Evolutionary conservation across 2,888 invertebrate species (phyloP).

Genomic region (Scelioninae gen. 1): DNA sequence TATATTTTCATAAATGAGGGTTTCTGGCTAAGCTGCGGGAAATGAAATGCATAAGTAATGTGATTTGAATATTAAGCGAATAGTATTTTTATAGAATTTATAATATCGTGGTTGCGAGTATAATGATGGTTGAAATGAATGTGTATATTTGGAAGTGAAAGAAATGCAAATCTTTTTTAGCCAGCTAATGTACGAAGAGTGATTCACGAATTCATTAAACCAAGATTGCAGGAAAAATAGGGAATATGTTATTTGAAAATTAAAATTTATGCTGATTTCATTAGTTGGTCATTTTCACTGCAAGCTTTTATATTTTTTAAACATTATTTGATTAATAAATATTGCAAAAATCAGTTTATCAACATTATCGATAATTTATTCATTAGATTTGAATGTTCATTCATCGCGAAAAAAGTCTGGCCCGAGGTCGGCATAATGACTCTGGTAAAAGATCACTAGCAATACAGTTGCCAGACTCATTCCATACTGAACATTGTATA

Average conservation of each 20-base stretch:
- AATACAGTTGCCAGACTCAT: no score
- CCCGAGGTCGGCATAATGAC: no score
- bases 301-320: not conserved
- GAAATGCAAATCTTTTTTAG: slow-evolving; percentile 39
- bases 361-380: no score
- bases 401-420: no score
- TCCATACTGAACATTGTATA: no score
- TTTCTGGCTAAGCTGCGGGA: not conserved
- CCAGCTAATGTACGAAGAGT: slow-evolving; percentile 20
- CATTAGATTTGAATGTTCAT: no score
- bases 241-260: slow-evolving; percentile 17
- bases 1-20: slow-evolving; percentile 22
- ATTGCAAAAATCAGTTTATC: no score
- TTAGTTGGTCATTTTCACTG: not conserved
- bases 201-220: slow-evolving; percentile 16
- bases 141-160: slow-evolving; percentile 16
- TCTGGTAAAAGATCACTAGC: no score
- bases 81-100: slow-evolving; percentile 18
- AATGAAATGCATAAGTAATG: slow-evolving; percentile 38
- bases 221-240: slow-evolving; percentile 5
- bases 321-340: no score
- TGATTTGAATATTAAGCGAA: slow-evolving; percentile 27
- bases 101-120: not conserved
- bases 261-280: slow-evolving; percentile 7
- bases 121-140: slow-evolving; percentile 14